These are phyloP conservation scores for Sipha flava DNA, from an alignment of 1,140 invertebrate species.

Conservation along the genomic window DNA sequence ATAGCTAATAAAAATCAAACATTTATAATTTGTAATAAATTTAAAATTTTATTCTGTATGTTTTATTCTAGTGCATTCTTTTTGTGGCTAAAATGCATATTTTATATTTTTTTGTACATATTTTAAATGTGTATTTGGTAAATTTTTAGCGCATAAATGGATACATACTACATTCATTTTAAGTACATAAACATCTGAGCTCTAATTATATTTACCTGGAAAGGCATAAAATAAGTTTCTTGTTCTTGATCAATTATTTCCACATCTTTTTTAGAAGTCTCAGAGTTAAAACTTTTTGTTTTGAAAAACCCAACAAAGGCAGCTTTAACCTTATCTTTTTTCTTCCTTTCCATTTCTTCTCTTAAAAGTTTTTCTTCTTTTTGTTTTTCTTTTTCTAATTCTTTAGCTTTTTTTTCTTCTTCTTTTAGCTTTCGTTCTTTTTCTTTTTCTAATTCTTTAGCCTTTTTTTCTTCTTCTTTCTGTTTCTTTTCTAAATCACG, in stretches of 20 bases:
- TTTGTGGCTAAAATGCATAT: too few relatives aligned
- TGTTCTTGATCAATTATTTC: background rate
- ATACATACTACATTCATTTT: too few relatives aligned
- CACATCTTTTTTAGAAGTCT: background rate
- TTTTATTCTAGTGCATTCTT: too few relatives aligned
- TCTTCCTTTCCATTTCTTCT: constrained; percentile 30
- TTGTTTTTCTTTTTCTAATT: constrained; percentile 8
- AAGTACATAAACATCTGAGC: too few relatives aligned
- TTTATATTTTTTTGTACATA: too few relatives aligned
- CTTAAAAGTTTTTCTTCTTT: background rate
- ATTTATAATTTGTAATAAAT: too few relatives aligned
- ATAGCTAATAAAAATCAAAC: too few relatives aligned
- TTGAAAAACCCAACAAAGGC: constrained; percentile 31
- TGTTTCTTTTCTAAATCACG: constrained; percentile 39
- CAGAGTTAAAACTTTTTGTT: background rate
- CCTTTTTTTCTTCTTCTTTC: constrained; percentile 43
- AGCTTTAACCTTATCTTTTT: constrained; percentile 23
- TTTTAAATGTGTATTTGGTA: too few relatives aligned
- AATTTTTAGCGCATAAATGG: too few relatives aligned
- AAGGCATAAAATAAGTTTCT: constrained; percentile 31
- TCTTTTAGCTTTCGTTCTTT: constrained; percentile 18
- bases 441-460: constrained; percentile 20
- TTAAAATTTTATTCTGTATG: too few relatives aligned
- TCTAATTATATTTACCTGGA: constrained; percentile 19
- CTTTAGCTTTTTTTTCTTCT: constrained; percentile 15